A percentile compares a stretch with the other conserved stretches of the same genome.
Conservation (phyloP, 2,113 vertebrate species). For the Serilophus lunatus region DNA sequence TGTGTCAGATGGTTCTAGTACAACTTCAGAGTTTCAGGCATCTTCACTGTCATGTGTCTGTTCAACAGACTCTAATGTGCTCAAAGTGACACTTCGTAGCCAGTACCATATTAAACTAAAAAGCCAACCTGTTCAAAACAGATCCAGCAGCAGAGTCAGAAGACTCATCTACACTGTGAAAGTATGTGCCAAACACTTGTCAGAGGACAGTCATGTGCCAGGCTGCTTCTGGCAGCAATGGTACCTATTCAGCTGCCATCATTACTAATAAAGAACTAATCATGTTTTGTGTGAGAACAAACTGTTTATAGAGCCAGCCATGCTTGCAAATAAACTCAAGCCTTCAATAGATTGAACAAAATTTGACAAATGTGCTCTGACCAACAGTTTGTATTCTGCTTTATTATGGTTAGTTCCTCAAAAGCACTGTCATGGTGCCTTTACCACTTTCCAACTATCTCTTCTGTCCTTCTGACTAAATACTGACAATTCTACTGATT, state of each 20-base stretch:
- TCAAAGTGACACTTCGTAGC: background rate
- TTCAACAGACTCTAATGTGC: background rate
- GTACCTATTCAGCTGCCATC: background rate
- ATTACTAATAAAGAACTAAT: background rate
- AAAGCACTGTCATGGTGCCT: background rate
- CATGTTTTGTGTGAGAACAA: background rate
- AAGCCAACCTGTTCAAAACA: background rate
- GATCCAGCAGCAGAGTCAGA: background rate
- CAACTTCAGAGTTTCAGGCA: background rate
- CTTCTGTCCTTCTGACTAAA: background rate
- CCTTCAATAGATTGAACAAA: background rate
- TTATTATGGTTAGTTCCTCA: background rate
- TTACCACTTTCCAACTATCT: background rate
- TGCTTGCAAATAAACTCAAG: background rate
- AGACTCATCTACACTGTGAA: background rate
- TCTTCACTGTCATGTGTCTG: background rate
- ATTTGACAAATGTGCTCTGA: background rate
- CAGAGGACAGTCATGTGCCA: background rate
- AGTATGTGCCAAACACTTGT: background rate
- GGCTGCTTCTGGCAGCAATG: background rate
- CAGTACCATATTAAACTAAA: background rate
- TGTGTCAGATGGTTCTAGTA: background rate
- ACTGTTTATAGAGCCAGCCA: background rate
- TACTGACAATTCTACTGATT: background rate
- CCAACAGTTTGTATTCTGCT: background rate